A percentile compares a stretch with the other conserved stretches of the same genome.
These are phyloP conservation scores for Gephyroberyx darwinii DNA, from an alignment of 2,797 vertebrate genomes.

Conservation along the genomic window DNA sequence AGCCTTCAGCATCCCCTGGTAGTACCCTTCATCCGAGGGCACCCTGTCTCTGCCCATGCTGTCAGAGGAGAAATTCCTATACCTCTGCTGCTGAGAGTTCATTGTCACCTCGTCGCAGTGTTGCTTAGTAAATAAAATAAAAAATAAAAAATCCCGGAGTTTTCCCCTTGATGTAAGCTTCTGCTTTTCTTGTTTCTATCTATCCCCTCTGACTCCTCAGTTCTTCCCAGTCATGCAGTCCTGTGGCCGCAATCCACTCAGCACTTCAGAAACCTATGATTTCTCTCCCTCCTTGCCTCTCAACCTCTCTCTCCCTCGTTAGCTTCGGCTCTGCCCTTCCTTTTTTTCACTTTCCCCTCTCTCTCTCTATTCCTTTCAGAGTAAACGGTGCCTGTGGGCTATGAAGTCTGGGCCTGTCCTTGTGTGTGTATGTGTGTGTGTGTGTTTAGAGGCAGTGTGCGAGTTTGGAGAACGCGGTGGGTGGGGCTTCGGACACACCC, in stretches of 20 bases:
- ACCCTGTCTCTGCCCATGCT: conserved; percentile 74
- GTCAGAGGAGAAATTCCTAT: conserved; percentile 79
- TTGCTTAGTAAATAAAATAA: background rate
- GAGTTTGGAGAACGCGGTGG: conserved; percentile 65
- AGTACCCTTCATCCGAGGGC: conserved; percentile 80
- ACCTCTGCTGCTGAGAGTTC: conserved; percentile 73
- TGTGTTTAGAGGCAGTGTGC: conserved; percentile 65
- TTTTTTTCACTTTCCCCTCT: conserved; percentile 30
- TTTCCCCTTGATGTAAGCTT: conserved; percentile 8
- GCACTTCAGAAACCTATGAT: conserved; percentile 67
- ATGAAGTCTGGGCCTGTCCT: conserved; percentile 75
- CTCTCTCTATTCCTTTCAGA: conserved; percentile 61
- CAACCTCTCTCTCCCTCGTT: conserved; percentile 60
- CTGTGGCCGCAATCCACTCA: conserved; percentile 59
- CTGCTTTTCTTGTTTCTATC: conserved; percentile 37
- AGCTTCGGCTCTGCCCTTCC: conserved; percentile 59
- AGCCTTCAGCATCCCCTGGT: conserved; percentile 84
- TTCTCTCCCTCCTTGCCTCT: conserved; percentile 53
- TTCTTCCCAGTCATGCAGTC: conserved; percentile 33
- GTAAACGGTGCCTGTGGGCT: conserved; percentile 78
- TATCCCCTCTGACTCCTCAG: conserved; percentile 19
- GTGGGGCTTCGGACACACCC: conserved; percentile 70
- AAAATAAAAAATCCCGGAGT: conserved; percentile 27
- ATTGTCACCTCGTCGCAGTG: conserved; percentile 58
- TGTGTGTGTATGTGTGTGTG: conserved; percentile 65